A percentile compares a stretch with the other conserved stretches of the same genome.
Conservation (phyloP, 35 echinoderm and acorn worm species). For the Chiridota heheva region DNA sequence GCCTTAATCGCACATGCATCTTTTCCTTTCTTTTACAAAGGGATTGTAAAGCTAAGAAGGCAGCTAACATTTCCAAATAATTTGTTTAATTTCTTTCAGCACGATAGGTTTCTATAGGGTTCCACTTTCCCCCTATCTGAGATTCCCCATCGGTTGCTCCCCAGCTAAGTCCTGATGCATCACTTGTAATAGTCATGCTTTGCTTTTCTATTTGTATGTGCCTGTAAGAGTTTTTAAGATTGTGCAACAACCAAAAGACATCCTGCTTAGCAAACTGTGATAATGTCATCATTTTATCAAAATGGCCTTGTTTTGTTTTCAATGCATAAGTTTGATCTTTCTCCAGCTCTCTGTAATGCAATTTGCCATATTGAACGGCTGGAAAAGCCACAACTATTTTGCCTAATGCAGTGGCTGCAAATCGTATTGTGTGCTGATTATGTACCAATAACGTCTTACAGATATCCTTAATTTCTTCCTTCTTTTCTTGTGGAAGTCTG, state of each 20-base stretch:
- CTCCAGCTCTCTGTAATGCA: slow-evolving; percentile 70
- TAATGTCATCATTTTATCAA: slow-evolving; percentile 56
- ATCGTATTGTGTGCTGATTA: slow-evolving; percentile 16
- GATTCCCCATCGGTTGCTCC: slow-evolving; percentile 48
- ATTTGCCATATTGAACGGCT: no score
- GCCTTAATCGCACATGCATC: slow-evolving; percentile 53
- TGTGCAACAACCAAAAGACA: slow-evolving; percentile 64
- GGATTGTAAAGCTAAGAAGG: slow-evolving; percentile 37
- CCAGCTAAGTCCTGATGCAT: slow-evolving; percentile 66
- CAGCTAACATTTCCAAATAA: slow-evolving; percentile 58
- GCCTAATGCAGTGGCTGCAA: slow-evolving; percentile 46
- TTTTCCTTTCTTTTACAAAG: slow-evolving; percentile 49
- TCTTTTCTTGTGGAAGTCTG: slow-evolving; percentile 52
- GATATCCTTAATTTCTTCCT: slow-evolving; percentile 31
- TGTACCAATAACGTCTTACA: slow-evolving; percentile 9
- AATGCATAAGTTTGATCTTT: slow-evolving; percentile 63
- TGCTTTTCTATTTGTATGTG: slow-evolving; percentile 33
- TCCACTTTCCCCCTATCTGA: slow-evolving; percentile 65
- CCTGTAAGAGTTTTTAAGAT: slow-evolving; percentile 15
- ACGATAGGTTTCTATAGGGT: slow-evolving; percentile 38
- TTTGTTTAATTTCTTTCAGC: slow-evolving; percentile 56
- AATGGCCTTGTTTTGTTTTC: slow-evolving; percentile 56
- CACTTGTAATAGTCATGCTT: slow-evolving; percentile 27
- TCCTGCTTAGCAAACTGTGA: slow-evolving; percentile 47
- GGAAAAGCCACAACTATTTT: no score